These are phyloP conservation scores for Pomacea maculata DNA, from an alignment of 1,140 invertebrate species.

Conservation along the genomic window DNA sequence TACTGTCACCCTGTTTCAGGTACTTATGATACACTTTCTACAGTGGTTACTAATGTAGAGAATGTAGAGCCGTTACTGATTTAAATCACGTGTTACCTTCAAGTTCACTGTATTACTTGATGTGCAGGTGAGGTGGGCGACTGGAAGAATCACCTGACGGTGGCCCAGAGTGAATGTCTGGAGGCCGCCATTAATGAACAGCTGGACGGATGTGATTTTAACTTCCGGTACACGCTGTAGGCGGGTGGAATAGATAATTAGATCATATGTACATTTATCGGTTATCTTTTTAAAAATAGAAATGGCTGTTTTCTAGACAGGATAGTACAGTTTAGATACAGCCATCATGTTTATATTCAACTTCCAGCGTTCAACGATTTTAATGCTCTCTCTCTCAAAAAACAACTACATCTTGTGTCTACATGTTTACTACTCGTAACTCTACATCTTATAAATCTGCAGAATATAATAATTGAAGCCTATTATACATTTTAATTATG, in stretches of 20 bases:
- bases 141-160: constrained; percentile 67
- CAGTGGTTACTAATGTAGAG: no score
- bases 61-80: no score
- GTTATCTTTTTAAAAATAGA: background rate
- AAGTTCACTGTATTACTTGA: no score
- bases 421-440: no score
- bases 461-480: no score
- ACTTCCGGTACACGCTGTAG: constrained; percentile 17
- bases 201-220: constrained; percentile 33
- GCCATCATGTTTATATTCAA: background rate
- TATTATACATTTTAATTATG: no score
- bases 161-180: constrained; percentile 60
- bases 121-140: constrained; percentile 62
- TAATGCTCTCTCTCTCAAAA: background rate
- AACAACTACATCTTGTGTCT: no score
- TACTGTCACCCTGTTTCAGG: background rate
- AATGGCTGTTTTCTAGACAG: no score
- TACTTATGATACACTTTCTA: background rate
- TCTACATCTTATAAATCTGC: no score
- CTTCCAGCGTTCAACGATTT: background rate
- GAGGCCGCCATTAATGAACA: constrained; percentile 49
- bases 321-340: background rate
- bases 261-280: background rate
- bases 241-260: background rate
- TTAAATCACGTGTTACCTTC: no score